Base-by-base conservation (phyloP, 92 coral and sea anemone genomes). In the Galaxea fascicularis region DNA sequence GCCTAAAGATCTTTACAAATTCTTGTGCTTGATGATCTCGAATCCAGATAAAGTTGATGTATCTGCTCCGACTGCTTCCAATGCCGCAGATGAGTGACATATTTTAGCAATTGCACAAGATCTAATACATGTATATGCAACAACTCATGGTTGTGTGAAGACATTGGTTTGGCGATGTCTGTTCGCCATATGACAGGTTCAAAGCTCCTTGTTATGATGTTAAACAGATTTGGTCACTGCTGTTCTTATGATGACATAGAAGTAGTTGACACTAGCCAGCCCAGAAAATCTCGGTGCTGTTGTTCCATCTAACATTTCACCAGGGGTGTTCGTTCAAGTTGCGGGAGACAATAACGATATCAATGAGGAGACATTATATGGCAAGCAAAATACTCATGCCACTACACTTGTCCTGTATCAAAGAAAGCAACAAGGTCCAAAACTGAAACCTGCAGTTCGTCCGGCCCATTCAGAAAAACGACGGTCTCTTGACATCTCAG, bases 311-410 rank as follows among this genome's bases (percentile, higher is more conserved):
- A 89, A 89, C 44, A 89, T 86, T 14, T 28, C 62, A 14, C 89
- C 95, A 29, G 95, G 93, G 5, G 71, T 57, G 15, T 92, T 92
- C 54, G 71, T 92, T 0, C 95, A 92, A 74, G 80, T 78, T 9
- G 93, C 91, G 0, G 91, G 82, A 18, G 91, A 92, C 57, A 92
- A 85, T 83, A 89, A 89, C 64, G 93, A 92, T 59, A 7, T 92
- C 24, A 92, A 89, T 27, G 95, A 86, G 73, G 93, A 92, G 70
- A 92, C 95, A 10, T 65, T 92, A 0, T 93, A 92, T 79, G 93
- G 95, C 15, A 85, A 85, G 47, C 77, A 89, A 22, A 92, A 93
- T 39, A 93, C 93, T 21, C 93, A 89, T 69, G 93, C 93, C 58
- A 89, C 91, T 0, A 86, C 89, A 8, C 16, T 92, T 30, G 93